Evolutionary conservation across 2,888 invertebrate species (phyloP).

Genomic region (Uloborus plumipes): DNA sequence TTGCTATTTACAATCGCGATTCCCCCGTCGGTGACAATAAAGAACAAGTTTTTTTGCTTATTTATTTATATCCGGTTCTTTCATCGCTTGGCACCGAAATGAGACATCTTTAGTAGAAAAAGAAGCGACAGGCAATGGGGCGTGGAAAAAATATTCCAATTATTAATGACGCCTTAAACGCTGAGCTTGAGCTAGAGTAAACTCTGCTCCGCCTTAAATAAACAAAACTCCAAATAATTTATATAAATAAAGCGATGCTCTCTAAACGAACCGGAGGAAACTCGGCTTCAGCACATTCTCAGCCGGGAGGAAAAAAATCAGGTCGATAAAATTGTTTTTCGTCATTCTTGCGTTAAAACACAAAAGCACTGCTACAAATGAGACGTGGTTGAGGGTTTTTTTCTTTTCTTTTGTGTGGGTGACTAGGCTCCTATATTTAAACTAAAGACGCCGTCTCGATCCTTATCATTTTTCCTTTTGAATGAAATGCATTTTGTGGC

Average conservation of each 20-base stretch:
- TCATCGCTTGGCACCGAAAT: too few species aligned
- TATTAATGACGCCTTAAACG: too few species aligned
- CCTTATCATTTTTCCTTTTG: not conserved
- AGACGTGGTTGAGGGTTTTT: constrained; percentile 29
- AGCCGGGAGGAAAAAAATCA: not conserved
- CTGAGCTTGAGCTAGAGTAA: constrained; percentile 2
- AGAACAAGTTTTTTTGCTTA: too few species aligned
- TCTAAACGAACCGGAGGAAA: constrained; percentile 16
- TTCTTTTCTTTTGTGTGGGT: constrained; percentile 32
- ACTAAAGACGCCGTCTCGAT: constrained; percentile 28
- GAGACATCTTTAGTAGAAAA: not conserved
- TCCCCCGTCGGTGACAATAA: too few species aligned
- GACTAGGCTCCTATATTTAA: constrained; percentile 49
- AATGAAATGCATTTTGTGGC: not conserved
- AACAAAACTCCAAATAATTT: constrained; percentile 19
- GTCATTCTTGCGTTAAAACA: constrained; percentile 27
- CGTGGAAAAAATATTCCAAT: too few species aligned
- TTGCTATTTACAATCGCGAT: too few species aligned
- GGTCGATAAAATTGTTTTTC: constrained; percentile 31
- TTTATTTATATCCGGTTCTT: too few species aligned
- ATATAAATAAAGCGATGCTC: not conserved
- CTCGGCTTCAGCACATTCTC: constrained; percentile 31
- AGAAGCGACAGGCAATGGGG: constrained; percentile 4
- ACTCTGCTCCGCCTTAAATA: constrained; percentile 1
- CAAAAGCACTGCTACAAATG: constrained; percentile 40